Percentiles rank a stretch among this genome's conserved stretches.
Evolutionary conservation across 37 sponge, comb jelly and placozoan species (phyloP).

Genomic region (Bolinopsis microptera): DNA sequence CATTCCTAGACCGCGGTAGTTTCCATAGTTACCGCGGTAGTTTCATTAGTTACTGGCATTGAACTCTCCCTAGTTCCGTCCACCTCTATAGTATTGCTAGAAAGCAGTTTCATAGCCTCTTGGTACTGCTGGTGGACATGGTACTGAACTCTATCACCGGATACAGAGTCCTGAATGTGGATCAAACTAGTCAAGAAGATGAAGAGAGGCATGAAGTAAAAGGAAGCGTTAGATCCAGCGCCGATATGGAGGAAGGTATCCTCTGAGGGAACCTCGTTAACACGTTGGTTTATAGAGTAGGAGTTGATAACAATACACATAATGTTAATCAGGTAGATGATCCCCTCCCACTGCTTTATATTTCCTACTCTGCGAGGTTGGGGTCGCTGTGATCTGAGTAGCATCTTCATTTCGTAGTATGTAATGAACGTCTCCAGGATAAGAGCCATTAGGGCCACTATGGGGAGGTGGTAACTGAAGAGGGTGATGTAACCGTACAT

Average conservation of each 20-base stretch:
- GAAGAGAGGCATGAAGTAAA: not conserved
- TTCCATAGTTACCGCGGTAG: too few relatives aligned
- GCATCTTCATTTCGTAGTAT: not conserved
- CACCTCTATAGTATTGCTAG: not conserved
- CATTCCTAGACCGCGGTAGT: too few relatives aligned
- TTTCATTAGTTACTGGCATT: too few relatives aligned
- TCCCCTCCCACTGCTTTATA: slow-evolving; percentile 2
- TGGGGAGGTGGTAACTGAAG: slow-evolving; percentile 30
- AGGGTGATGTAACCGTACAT: slow-evolving; percentile 40
- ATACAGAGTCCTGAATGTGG: not conserved
- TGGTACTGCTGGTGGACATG: not conserved
- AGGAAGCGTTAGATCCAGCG: not conserved
- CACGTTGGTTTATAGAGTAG: not conserved
- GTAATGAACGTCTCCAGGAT: slow-evolving; percentile 14
- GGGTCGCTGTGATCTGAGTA: slow-evolving; percentile 12
- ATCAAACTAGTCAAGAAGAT: slow-evolving; percentile 10
- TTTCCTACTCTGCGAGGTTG: not conserved
- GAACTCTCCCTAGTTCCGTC: not conserved
- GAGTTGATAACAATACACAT: slow-evolving; percentile 26
- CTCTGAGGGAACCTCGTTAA: not conserved
- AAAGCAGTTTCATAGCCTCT: not conserved
- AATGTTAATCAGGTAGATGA: slow-evolving; percentile 53
- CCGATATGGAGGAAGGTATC: not conserved
- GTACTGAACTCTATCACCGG: slow-evolving; percentile 17
- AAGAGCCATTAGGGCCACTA: not conserved